Percentiles rank a stretch among this genome's conserved stretches.
These are phyloP conservation scores for Machimus rusticus DNA, from an alignment of 2,888 invertebrate genomes.

Conservation along the genomic window DNA sequence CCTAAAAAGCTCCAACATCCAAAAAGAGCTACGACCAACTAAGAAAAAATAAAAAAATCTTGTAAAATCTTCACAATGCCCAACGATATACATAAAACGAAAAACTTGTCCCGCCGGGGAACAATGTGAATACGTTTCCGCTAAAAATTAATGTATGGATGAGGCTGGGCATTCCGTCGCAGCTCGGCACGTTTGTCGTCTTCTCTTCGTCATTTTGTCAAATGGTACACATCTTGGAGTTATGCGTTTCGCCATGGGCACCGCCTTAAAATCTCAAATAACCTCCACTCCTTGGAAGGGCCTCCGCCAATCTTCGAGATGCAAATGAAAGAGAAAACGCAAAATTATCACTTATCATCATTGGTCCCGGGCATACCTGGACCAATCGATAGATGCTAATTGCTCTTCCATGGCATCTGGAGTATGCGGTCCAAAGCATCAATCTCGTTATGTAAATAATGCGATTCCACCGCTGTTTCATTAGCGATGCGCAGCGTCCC, in stretches of 20 bases:
- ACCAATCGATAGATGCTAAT: neutral
- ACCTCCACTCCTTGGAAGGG: neutral
- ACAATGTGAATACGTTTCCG: conserved; percentile 33
- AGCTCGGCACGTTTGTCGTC: neutral
- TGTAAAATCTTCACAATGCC: conserved; percentile 29
- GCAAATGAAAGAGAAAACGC: conserved; percentile 32
- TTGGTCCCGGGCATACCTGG: neutral
- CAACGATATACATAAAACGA: conserved; percentile 30
- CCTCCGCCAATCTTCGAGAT: neutral
- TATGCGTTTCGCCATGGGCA: neutral
- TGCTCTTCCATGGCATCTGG: neutral
- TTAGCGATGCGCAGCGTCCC: neutral
- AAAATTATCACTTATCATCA: conserved; percentile 21
- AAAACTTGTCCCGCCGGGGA: conserved; percentile 18
- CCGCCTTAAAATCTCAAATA: neutral
- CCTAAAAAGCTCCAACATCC: conserved; percentile 16
- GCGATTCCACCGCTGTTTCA: neutral
- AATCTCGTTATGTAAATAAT: neutral
- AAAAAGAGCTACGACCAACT: conserved; percentile 3
- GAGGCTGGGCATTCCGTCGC: neutral
- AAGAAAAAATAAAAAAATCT: neutral
- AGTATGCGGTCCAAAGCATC: neutral
- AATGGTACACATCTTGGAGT: conserved; percentile 10
- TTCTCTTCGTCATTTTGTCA: conserved; percentile 14
- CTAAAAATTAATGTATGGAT: conserved; percentile 31